Base-by-base conservation (phyloP, 1,140 invertebrate species). In the Lucilia sericata region DNA sequence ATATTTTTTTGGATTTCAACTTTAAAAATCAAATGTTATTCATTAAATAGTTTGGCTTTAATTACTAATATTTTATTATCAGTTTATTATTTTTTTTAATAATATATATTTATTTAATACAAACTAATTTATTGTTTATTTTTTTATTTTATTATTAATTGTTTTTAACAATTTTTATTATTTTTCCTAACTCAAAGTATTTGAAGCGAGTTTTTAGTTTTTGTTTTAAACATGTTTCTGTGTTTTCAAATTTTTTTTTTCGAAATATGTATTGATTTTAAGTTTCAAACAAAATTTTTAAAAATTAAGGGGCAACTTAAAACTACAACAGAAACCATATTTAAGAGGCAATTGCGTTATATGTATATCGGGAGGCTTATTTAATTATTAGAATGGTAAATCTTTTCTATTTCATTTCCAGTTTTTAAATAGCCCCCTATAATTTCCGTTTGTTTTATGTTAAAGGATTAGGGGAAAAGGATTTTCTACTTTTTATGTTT, bases 321-420 rank as follows among this genome's bases (percentile, higher is more conserved):
- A 60, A 25, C 19, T 81, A 81, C 55, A 84, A 84, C 13, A 76
- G 76, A 84, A 84, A 84, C 76, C 55, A 65, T 65, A 75, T 49
- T 75, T 75, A 83, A 83, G 82, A 83, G 82, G 76, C 83, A 55
- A 19, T 81, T 84, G 13, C 42, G n/a, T n/a, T 78, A 17, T 21
- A 78, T 42, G 36, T 78, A 42, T 36, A 3, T 85, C 10, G 7
- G 17, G 14, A 3, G 25, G 25, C 25, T 30, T 30, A 2, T 30
- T 30, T 3, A 30, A 30, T 30, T 30, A 30, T 30, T 30, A 1
- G 25, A 30, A 30, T 30, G 1, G 25, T 30, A 30, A 30, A 30
- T 2, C 25, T 30, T 30, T 30, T 30, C 25, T 30, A 30, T 30
- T 30, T 30, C 1, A 30, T 30, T 30, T 30, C 3, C 25, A 30